phyloP scores from a whole-genome alignment of 2,797 vertebrate species.

The Ctenopoma multispine region DNA sequence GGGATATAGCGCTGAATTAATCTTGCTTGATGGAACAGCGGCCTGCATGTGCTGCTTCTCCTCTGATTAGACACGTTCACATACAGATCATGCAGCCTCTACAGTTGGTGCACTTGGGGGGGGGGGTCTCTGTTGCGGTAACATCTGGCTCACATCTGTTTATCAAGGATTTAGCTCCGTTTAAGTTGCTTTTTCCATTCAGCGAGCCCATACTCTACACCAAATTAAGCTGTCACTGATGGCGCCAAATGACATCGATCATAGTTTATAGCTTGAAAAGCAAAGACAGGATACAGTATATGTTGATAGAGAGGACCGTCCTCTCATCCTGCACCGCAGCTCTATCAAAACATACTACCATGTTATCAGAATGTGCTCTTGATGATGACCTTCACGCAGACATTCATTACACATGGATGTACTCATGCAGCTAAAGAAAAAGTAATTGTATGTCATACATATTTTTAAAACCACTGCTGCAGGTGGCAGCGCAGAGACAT shows the following conservation, averaged over 20 bases:
- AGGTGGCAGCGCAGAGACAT: too few species aligned
- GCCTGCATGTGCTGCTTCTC: constrained; percentile 51
- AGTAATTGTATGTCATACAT: neutral
- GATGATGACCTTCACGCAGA: constrained; percentile 14
- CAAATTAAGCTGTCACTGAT: constrained; percentile 77
- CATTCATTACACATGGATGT: neutral
- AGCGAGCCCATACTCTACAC: constrained; percentile 58
- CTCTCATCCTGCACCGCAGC: neutral
- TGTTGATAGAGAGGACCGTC: neutral
- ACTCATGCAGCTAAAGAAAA: neutral
- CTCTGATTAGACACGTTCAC: constrained; percentile 75
- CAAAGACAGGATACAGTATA: constrained; percentile 9
- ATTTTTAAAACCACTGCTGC: neutral
- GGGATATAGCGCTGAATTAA: constrained; percentile 63
- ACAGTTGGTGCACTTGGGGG: constrained; percentile 52
- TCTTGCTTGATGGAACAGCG: constrained; percentile 72
- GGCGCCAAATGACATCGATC: constrained; percentile 70
- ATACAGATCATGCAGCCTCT: constrained; percentile 53
- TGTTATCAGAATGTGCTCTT: neutral
- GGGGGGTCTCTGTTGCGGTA: constrained; percentile 66
- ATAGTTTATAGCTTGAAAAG: constrained; percentile 29
- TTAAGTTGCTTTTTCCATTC: constrained; percentile 80
- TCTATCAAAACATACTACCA: neutral
- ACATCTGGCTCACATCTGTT: constrained; percentile 87
- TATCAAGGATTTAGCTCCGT: constrained; percentile 81